phyloP scores from a whole-genome alignment of 2,113 vertebrate genomes.

The Thunnus thynnus region DNA sequence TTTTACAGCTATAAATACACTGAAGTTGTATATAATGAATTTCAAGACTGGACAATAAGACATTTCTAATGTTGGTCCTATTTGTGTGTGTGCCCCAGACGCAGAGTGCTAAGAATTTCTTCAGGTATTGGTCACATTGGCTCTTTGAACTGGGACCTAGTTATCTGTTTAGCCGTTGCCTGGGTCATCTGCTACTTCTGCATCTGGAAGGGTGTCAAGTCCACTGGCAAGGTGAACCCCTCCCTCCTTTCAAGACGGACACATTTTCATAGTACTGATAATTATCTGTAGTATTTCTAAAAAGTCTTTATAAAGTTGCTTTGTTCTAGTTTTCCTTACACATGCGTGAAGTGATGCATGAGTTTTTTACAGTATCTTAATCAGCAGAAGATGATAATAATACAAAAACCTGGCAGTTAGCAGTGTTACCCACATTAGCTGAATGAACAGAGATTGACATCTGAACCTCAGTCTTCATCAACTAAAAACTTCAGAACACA shows the following conservation, averaged over 20 bases:
- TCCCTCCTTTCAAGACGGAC: background rate
- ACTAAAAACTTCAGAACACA: too few species aligned
- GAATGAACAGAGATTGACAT: too few species aligned
- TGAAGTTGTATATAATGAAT: background rate
- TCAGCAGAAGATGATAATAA: background rate
- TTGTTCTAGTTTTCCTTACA: too few species aligned
- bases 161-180: constrained; percentile 90
- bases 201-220: constrained; percentile 98
- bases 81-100: constrained; percentile 76
- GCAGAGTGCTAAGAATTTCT: constrained; percentile 92
- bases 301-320: background rate
- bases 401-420: background rate
- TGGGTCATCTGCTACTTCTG: constrained; percentile 98
- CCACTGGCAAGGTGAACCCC: constrained; percentile 91
- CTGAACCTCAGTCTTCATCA: too few species aligned
- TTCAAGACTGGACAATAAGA: background rate
- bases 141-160: constrained; percentile 92
- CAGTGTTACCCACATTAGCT: too few species aligned
- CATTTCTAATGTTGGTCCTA: background rate
- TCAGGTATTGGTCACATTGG: constrained; percentile 93
- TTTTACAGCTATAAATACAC: background rate
- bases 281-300: background rate
- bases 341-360: background rate
- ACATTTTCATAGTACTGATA: background rate
- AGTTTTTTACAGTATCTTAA: background rate